Conservation (phyloP, 2,797 vertebrate species). For the Hypotaenidia okinawae region DNA sequence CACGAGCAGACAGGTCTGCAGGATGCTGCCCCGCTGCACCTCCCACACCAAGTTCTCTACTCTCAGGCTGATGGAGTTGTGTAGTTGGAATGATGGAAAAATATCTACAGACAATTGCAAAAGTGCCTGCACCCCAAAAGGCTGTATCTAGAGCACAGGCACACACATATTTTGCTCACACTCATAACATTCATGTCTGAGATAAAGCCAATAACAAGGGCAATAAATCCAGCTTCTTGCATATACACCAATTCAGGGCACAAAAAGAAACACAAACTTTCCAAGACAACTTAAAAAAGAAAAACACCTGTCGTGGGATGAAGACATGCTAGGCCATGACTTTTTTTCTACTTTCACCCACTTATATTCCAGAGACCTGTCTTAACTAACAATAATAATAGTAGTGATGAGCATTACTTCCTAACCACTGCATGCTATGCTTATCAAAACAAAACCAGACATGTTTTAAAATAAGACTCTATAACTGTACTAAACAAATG, state of each 20-base stretch:
- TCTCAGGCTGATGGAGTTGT: not conserved
- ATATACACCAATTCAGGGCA: not conserved
- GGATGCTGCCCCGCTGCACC: rapidly evolving
- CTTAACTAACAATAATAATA: not conserved
- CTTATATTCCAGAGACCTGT: not conserved
- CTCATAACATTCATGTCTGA: not conserved
- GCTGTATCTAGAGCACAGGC: not conserved
- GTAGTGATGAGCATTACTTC: slow-evolving; percentile 18
- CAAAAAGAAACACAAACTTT: not conserved
- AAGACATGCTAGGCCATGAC: not conserved
- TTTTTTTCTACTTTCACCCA: slow-evolving; percentile 9
- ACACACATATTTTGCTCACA: not conserved
- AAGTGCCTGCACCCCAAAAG: not conserved
- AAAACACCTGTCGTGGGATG: not conserved
- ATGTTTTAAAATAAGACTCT: slow-evolving; percentile 5
- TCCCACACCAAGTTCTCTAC: not conserved
- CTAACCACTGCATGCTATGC: not conserved
- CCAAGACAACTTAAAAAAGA: not conserved
- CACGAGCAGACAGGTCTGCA: rapidly evolving
- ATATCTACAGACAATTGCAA: not conserved
- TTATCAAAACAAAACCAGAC: slow-evolving; percentile 35
- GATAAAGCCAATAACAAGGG: not conserved
- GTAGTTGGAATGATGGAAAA: not conserved
- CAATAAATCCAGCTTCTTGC: not conserved
- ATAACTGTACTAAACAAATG: not conserved